phyloP scores from a whole-genome alignment of 2,113 vertebrate genomes.

The Scolopax mira region DNA sequence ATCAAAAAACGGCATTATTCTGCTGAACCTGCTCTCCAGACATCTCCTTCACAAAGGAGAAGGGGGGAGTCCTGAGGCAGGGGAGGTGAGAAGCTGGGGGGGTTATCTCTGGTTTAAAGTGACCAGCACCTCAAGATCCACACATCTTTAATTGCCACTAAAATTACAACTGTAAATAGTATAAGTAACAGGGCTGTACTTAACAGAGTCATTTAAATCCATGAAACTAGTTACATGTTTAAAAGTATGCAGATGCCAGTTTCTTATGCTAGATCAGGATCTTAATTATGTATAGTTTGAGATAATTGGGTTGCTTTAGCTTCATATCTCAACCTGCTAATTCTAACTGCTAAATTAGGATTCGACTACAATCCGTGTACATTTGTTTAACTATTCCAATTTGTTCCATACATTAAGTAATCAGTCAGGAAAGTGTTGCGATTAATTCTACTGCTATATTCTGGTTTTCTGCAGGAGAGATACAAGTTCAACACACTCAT shows the following conservation, averaged over 20 bases:
- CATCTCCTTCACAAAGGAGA: not conserved
- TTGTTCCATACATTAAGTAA: not conserved
- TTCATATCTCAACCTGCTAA: not conserved
- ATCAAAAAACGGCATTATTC: not conserved
- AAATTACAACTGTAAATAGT: not conserved
- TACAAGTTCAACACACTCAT: not conserved
- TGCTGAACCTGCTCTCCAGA: not conserved
- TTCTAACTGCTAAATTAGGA: slow-evolving; percentile 39
- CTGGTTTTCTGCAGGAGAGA: not conserved
- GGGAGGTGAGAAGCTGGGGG: not conserved
- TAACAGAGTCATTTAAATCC: not conserved
- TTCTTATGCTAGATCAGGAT: slow-evolving; percentile 44
- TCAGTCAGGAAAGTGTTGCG: not conserved
- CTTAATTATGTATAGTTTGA: slow-evolving; percentile 19
- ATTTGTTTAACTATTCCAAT: slow-evolving; percentile 20
- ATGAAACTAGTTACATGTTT: not conserved
- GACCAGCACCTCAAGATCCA: not conserved
- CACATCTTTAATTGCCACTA: not conserved
- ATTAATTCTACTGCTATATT: not conserved
- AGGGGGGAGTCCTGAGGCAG: not conserved
- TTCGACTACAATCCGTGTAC: not conserved
- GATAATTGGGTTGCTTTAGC: slow-evolving; percentile 22
- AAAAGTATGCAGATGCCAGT: slow-evolving; percentile 1
- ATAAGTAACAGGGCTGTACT: not conserved
- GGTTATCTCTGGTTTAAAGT: not conserved